A percentile compares a stretch with the other conserved stretches of the same genome.
phyloP scores from a whole-genome alignment of 2,888 invertebrate genomes.

The Napeogenes sylphis region DNA sequence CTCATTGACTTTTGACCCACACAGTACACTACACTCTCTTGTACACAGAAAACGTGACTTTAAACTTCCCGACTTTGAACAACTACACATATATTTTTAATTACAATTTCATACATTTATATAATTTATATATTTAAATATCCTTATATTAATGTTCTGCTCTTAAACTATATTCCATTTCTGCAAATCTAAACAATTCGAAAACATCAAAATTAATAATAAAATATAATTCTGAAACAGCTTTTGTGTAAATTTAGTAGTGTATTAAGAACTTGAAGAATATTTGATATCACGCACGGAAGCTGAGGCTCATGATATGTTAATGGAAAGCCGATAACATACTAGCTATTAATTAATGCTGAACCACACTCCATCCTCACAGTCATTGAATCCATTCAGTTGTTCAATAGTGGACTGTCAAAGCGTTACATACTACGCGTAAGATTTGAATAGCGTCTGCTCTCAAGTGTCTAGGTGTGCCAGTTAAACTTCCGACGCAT shows the following conservation, averaged over 20 bases:
- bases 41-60: neutral
- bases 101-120: too few relatives aligned
- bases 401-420: constrained; percentile 67
- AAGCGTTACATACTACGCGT: constrained; percentile 58
- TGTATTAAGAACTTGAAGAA: constrained; percentile 11
- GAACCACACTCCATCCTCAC: constrained; percentile 48
- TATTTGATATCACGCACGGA: constrained; percentile 32
- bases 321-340: constrained; percentile 51
- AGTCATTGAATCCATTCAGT: constrained; percentile 66
- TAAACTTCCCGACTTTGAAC: too few relatives aligned
- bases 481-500: constrained; percentile 59
- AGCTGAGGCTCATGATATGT: constrained; percentile 40
- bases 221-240: too few relatives aligned
- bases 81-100: too few relatives aligned
- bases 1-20: constrained; percentile 1
- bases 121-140: too few relatives aligned
- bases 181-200: too few relatives aligned
- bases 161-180: too few relatives aligned
- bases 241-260: too few relatives aligned
- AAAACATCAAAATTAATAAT: too few relatives aligned
- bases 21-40: neutral
- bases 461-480: constrained; percentile 51
- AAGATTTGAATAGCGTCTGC: constrained; percentile 69
- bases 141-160: too few relatives aligned
- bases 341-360: constrained; percentile 67